A percentile compares a stretch with the other conserved stretches of the same genome.
phyloP scores from a whole-genome alignment of 1,140 invertebrate genomes.

The Microplitis demolitor region DNA sequence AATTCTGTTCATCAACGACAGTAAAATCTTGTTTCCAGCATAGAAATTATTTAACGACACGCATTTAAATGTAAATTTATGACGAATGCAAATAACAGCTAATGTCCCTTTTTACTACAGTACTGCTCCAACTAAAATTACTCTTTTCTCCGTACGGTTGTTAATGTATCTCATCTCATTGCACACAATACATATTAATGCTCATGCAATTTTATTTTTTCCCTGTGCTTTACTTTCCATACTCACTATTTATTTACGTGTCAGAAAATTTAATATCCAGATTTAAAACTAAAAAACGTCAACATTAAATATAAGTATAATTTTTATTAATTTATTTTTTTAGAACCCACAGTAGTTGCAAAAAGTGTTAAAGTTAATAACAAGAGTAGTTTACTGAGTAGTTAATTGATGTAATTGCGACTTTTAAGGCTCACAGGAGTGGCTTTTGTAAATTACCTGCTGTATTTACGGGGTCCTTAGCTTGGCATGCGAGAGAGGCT shows the following conservation, averaged over 20 bases:
- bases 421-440: not conserved
- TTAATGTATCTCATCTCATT: not conserved
- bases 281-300: too few species aligned
- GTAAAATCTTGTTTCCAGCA: too few species aligned
- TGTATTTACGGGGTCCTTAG: slow-evolving; percentile 26
- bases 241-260: not conserved
- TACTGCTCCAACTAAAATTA: not conserved
- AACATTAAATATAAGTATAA: too few species aligned
- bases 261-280: not conserved
- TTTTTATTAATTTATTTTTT: too few species aligned
- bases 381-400: not conserved
- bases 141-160: not conserved
- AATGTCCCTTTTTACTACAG: not conserved
- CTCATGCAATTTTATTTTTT: not conserved
- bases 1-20: too few species aligned
- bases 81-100: not conserved
- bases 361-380: too few species aligned
- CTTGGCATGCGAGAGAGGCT: not conserved
- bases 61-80: not conserved
- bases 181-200: slow-evolving; percentile 1
- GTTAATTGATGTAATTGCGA: not conserved
- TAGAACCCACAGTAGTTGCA: too few species aligned
- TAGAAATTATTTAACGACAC: not conserved
- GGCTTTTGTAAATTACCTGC: slow-evolving; percentile 8
- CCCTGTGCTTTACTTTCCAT: not conserved